Base-by-base conservation (phyloP, 2,888 invertebrate genomes). In the Artemia sp. region DNA sequence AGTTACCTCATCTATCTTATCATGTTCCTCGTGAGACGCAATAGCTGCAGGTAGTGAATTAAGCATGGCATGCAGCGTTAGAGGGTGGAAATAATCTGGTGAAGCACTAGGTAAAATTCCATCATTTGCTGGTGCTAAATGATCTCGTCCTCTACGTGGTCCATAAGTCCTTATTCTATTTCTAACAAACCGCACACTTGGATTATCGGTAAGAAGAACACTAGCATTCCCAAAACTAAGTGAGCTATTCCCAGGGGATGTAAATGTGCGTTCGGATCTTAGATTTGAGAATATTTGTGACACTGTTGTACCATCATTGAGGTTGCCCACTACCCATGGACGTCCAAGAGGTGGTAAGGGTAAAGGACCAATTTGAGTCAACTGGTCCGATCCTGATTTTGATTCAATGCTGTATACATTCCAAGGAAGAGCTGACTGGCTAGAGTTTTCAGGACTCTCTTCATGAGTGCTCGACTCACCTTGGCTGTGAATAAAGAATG, bases 291-390 rank as follows among this genome's bases (percentile, higher is more conserved):
- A 58, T 19, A 24, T 24, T 58, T 58, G 64, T 19, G 68, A 53
- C 12, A 19, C 52, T n/a, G 51, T 14, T 14, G 12, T 12, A 12
- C 51, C 12, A 12, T n/a, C 53, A 52, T 14, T 38, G 14, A 38
- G 38, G 51, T 52, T 51, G 12, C 19, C 14, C 19, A n/a, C 52
- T 51, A 52, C 53, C 68, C 68, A 68, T 50, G 68, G 68, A 9
- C 51, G 52, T 51, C 68, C 68, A 12, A 52, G 51, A 9, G 68
- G 68, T 5, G 68, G 68, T 50, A 68, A 52, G 8, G 68, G 68
- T 50, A 68, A 52, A n/a, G 68, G 68, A n/a, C 68, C 68, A 52
- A 68, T 19, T 8, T 68, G 68, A 1, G 68, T 68, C 24, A 68
- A 68, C 10, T 51, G 68, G 38, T 68, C 68, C n/a, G 52, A 51